Percentiles rank a stretch among this genome's conserved stretches.
Evolutionary conservation across 2,888 invertebrate genomes (phyloP).

Genomic region (Patella depressa): DNA sequence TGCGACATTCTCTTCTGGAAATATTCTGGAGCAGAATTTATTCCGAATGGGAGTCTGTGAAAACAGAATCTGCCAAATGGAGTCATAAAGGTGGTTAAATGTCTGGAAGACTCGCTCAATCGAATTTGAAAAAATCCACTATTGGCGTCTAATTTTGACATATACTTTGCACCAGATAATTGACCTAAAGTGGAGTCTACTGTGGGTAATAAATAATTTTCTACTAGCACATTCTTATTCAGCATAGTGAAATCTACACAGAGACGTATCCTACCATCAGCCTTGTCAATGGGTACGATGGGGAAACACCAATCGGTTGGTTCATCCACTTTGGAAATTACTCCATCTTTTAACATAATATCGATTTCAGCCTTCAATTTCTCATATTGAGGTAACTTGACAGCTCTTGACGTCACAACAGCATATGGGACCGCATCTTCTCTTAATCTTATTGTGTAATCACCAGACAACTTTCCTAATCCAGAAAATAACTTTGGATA

Average conservation of each 20-base stretch:
- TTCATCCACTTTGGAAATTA: too few species aligned
- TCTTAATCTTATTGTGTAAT: too few species aligned
- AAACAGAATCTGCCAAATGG: constrained; percentile 43
- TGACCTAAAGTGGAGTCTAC: constrained; percentile 26
- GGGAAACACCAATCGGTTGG: too few species aligned
- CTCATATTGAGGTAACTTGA: too few species aligned
- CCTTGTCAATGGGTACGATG: too few species aligned
- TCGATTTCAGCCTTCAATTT: too few species aligned
- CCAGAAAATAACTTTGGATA: too few species aligned
- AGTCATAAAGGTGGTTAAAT: constrained; percentile 43
- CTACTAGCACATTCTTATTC: constrained; percentile 25
- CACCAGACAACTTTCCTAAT: too few species aligned
- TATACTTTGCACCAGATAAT: constrained; percentile 24
- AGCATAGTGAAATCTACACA: constrained; percentile 13
- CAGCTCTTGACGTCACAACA: too few species aligned
- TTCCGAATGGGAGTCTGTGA: constrained; percentile 44
- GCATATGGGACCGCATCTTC: too few species aligned
- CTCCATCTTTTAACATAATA: too few species aligned
- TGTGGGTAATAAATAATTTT: constrained; percentile 23
- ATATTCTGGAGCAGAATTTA: constrained; percentile 68
- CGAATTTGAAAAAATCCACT: constrained; percentile 28
- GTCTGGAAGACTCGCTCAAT: constrained; percentile 17
- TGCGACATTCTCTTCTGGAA: constrained; percentile 69
- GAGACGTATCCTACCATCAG: neutral
- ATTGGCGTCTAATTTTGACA: constrained; percentile 31